phyloP scores from a whole-genome alignment of 2,797 vertebrate genomes.

The Streptopelia turtur region DNA sequence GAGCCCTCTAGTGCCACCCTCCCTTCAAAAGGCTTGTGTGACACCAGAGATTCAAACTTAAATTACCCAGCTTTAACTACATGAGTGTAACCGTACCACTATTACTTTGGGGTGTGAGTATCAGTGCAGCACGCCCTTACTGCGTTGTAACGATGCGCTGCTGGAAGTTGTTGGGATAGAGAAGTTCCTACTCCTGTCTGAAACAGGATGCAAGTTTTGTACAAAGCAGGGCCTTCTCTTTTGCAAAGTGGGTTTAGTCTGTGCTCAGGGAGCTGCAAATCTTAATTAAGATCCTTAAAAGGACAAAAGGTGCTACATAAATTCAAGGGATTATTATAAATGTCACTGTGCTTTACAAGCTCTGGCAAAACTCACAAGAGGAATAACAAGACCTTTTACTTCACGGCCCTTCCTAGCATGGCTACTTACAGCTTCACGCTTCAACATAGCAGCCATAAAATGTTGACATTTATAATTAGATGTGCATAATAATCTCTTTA shows the following conservation, averaged over 20 bases:
- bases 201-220: neutral
- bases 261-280: slow-evolving; percentile 35
- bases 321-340: slow-evolving; percentile 67
- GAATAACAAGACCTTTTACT: slow-evolving; percentile 66
- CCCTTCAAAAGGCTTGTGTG: neutral
- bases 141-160: fast-evolving
- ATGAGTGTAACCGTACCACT: fast-evolving
- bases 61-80: neutral
- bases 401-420: slow-evolving; percentile 27
- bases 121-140: fast-evolving
- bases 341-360: slow-evolving; percentile 62
- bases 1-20: neutral
- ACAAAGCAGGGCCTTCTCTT: neutral
- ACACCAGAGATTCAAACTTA: neutral
- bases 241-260: slow-evolving; percentile 9
- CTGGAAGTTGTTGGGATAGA: fast-evolving
- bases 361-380: slow-evolving; percentile 58
- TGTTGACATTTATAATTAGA: slow-evolving; percentile 69
- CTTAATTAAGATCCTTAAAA: slow-evolving; percentile 71
- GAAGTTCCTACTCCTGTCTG: neutral
- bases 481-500: slow-evolving; percentile 68
- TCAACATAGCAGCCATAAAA: slow-evolving; percentile 15
- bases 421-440: slow-evolving; percentile 20
- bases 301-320: slow-evolving; percentile 66
- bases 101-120: neutral